phyloP scores from a whole-genome alignment of 2,797 vertebrate species.

The Myotis vivesi region DNA sequence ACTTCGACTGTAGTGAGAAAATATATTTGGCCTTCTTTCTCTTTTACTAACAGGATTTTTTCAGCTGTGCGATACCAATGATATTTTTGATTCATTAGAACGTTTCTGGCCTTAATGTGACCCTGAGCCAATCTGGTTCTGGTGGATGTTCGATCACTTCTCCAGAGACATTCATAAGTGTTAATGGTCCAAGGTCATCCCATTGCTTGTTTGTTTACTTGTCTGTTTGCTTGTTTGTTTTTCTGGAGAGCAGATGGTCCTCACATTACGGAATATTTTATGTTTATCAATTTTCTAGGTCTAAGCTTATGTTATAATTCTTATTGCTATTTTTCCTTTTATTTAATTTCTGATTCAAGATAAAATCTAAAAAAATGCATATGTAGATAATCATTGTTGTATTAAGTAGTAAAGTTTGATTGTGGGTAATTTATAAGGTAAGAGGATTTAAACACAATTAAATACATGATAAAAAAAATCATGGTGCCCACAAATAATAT shows the following conservation, averaged over 20 bases:
- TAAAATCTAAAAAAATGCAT: not conserved
- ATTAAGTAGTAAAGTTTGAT: not conserved
- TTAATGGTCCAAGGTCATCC: not conserved
- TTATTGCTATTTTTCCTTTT: constrained; percentile 7
- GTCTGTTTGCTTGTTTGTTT: not conserved
- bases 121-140: not conserved
- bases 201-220: not conserved
- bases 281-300: not conserved
- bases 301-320: not conserved
- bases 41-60: not conserved
- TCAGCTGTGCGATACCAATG: not conserved
- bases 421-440: not conserved
- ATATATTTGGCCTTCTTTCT: not conserved
- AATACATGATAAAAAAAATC: not conserved
- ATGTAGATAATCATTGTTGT: not conserved
- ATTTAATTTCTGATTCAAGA: not conserved
- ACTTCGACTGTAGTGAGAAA: not conserved
- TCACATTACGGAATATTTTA: not conserved
- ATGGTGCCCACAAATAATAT: not conserved
- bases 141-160: not conserved
- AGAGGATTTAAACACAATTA: not conserved
- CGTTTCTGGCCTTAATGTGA: not conserved
- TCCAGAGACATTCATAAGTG: constrained; percentile 8
- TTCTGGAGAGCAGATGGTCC: not conserved
- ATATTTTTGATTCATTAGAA: constrained; percentile 6